Conservation (phyloP, 2,888 invertebrate genomes). For the Sarcophaga carnaria region DNA sequence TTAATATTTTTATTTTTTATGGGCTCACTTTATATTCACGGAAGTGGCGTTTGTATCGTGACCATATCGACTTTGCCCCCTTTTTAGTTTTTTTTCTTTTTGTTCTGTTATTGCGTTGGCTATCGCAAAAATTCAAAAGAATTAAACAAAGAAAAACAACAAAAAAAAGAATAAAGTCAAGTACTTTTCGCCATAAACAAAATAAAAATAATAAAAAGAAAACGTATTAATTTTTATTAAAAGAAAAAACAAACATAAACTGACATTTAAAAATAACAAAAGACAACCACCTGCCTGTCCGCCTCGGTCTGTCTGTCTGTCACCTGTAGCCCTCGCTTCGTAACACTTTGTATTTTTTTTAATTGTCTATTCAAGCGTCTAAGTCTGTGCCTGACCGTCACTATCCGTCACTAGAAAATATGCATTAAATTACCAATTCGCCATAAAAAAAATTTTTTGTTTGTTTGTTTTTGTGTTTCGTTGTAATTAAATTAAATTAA, state of each 20-base stretch:
- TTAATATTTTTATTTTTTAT: neutral
- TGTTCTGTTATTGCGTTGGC: neutral
- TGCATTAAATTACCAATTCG: conserved; percentile 15
- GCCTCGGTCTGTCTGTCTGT: no score
- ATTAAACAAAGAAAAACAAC: neutral
- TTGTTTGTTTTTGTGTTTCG: conserved; percentile 1
- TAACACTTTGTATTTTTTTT: no score
- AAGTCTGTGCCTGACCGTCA: neutral
- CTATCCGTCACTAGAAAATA: conserved; percentile 8
- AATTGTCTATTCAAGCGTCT: neutral
- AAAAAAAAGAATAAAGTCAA: neutral
- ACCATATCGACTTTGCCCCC: conserved; percentile 4
- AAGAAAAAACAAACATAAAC: neutral
- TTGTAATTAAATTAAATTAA: conserved; percentile 36
- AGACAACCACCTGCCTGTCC: no score
- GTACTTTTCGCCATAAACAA: neutral
- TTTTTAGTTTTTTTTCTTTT: conserved; percentile 13
- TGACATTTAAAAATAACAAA: no score
- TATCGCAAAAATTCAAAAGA: conserved; percentile 17
- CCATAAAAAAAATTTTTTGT: conserved; percentile 8
- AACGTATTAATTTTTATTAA: neutral
- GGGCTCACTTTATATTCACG: neutral
- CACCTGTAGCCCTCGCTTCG: neutral
- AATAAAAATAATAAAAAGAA: neutral
- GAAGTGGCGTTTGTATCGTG: conserved; percentile 34